A percentile compares a stretch with the other conserved stretches of the same genome.
These are phyloP conservation scores for Eupithecia subfuscata DNA, from an alignment of 2,888 invertebrate genomes.

Conservation along the genomic window DNA sequence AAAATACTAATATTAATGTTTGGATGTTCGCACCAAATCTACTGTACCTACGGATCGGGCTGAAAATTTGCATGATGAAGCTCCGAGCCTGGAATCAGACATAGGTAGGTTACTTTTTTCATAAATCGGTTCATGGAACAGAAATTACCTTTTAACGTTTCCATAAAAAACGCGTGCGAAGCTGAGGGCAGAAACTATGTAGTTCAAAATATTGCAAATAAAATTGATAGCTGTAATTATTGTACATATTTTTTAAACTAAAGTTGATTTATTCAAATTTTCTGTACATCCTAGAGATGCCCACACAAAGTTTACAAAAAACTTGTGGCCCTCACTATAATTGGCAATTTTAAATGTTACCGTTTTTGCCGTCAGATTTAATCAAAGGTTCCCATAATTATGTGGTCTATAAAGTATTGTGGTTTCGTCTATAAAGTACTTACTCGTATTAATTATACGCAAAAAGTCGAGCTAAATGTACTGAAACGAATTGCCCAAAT, in stretches of 20 bases:
- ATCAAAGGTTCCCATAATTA: conserved; percentile 1
- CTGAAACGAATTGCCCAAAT: conserved; percentile 1
- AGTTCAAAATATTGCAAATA: no score
- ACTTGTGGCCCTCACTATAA: conserved; percentile 12
- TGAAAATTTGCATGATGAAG: no score
- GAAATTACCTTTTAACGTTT: no score
- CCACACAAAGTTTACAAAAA: conserved; percentile 8
- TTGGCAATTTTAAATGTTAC: conserved; percentile 14
- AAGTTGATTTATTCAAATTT: neutral
- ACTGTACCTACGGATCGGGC: no score
- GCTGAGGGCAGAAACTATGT: no score
- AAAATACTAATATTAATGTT: no score
- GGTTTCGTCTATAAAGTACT: neutral
- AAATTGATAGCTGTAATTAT: no score
- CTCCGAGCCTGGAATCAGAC: no score
- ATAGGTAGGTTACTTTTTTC: no score
- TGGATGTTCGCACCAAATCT: no score
- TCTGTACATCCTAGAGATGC: neutral
- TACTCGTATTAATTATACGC: neutral
- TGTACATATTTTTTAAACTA: neutral
- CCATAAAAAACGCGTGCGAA: no score
- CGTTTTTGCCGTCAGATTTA: conserved; percentile 13
- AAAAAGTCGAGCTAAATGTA: neutral
- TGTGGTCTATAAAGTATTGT: neutral
- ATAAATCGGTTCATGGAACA: no score